Base-by-base conservation (phyloP, 1,140 invertebrate genomes). In the Coptotermes formosanus region DNA sequence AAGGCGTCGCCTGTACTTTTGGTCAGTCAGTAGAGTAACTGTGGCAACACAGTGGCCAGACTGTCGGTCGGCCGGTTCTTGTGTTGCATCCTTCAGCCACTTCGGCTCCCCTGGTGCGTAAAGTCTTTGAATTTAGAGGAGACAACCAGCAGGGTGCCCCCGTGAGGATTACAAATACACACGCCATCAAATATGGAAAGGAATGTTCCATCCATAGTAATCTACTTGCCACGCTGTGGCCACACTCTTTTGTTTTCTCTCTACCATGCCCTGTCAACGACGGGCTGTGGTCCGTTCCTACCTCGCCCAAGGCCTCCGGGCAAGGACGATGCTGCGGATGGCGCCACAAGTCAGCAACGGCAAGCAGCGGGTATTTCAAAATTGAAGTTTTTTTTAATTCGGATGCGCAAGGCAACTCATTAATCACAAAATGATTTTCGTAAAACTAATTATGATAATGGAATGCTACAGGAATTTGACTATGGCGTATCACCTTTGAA, bases 41-140 rank as follows among this genome's bases (percentile, higher is more conserved):
- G 3, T 84, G 83, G 83, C 83, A 84, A 84, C 83, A 48, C 45
- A 23, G 83, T 52, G 82, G 32, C 12, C 45, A 30, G 44, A 32
- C 14, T 16, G 83, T 23, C 44, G 11, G 32, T 82, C 82, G 44
- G 44, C 38, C 38, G 0, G 38, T 44, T 45, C 44, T 52, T 45
- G 83, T 48, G 21, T 52, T 84, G 64, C n/a, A 75, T 8, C 64
- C 64, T n/a, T 55, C 52, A 19, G 14, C 19, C n/a, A 48, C 82
- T 45, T 83, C 44, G 48, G n/a, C 83, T 45, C 83, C 45, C 82
- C 83, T 52, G 19, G 83, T 32, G 52, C 48, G 52, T 45, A 32
- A 45, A 84, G 83, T 52, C 83, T 84, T 84, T 84, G 83, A 84
- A 84, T 84, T 52, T 84, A 84, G 48, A 84, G 83, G 83, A 84